Base-by-base conservation (phyloP, 1,140 invertebrate genomes). In the Drosophila dunni region DNA sequence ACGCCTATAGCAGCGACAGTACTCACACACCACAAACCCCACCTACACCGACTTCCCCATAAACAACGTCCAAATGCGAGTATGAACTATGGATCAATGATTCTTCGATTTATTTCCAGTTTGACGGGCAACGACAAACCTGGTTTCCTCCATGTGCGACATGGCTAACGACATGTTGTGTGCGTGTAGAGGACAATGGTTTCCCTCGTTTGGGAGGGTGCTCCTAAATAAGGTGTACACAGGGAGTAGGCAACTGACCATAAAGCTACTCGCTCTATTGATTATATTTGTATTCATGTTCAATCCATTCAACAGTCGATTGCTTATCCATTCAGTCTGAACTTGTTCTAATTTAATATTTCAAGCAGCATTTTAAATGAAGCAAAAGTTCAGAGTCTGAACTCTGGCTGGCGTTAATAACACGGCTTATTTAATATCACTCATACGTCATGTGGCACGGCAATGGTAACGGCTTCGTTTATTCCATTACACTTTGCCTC, bases 141-240 rank as follows among this genome's bases (percentile, higher is more conserved):
- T 42, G 38, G 38, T 40, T 40, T 11, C 40, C 40, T 42, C 11
- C 40, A 42, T 56, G 13, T 40, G 34, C 17, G 17, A 40, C 15
- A 8, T 38, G 33, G 36, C 15, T 11, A 34, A 38, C 50, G 44
- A 34, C 56, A 68, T 13, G 56, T 68, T 42, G 24, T 11, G 45
- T 46, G 57, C 46, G 57, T 61, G 57, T 33, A 5, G 57, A 9
- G 45, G 20, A 68, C 36, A 40, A 48, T 50, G 56, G 10, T 40
- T 17, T 29, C 36, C 38, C 61, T n/a, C 34, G 29, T 40, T 15
- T 33, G 13, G 10, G 45, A 15, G 20, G 33, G 20, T 13, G 56
- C 36, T 64, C 54, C 61, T 74, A 70, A 78, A 85, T 81, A 85
- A 85, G 74, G 48, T 58, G 69, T 67, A 74, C 56, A 58, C 75